A percentile compares a stretch with the other conserved stretches of the same genome.
phyloP scores from a whole-genome alignment of 1,140 invertebrate species.

The Drosophila kanapiae region DNA sequence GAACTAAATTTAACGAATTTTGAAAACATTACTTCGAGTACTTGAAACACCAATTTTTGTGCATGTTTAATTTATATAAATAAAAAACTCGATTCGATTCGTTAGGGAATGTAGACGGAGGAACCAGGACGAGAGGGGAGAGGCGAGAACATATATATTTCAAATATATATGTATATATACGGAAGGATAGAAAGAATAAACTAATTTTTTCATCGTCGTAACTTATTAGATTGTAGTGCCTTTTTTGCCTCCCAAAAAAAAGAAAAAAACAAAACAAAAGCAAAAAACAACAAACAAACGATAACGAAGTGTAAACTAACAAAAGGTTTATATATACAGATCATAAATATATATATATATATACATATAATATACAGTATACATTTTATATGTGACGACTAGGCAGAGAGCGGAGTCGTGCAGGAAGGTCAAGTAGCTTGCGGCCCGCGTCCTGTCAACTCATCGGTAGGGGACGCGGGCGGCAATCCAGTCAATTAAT shows the following conservation, averaged over 20 bases:
- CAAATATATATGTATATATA: slow-evolving; percentile 37
- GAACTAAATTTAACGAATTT: slow-evolving; percentile 60
- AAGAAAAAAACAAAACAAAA: slow-evolving; percentile 34
- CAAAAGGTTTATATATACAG: slow-evolving; percentile 64
- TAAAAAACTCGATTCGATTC: slow-evolving; percentile 15
- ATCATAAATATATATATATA: slow-evolving; percentile 42
- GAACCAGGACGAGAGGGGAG: slow-evolving; percentile 4
- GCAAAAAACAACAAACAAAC: slow-evolving; percentile 23
- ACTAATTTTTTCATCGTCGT: slow-evolving; percentile 65
- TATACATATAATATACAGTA: slow-evolving; percentile 40
- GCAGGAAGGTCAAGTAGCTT: slow-evolving; percentile 19
- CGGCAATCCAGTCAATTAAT: slow-evolving; percentile 70
- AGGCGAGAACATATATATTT: slow-evolving; percentile 31
- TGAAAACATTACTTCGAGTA: slow-evolving; percentile 71
- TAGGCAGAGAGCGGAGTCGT: slow-evolving; percentile 8
- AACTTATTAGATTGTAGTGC: slow-evolving; percentile 82
- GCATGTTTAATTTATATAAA: slow-evolving; percentile 55
- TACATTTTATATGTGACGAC: slow-evolving; percentile 43
- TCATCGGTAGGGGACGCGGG: slow-evolving; percentile 11
- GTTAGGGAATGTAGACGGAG: slow-evolving; percentile 32
- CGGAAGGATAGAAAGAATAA: slow-evolving; percentile 30
- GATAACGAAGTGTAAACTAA: slow-evolving; percentile 59
- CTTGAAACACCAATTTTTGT: slow-evolving; percentile 76
- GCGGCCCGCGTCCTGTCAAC: neutral
- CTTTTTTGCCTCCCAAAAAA: slow-evolving; percentile 79